Percentiles rank a stretch among this genome's conserved stretches.
These are phyloP conservation scores for Caligus rogercresseyi DNA, from an alignment of 1,140 invertebrate species.

Conservation along the genomic window DNA sequence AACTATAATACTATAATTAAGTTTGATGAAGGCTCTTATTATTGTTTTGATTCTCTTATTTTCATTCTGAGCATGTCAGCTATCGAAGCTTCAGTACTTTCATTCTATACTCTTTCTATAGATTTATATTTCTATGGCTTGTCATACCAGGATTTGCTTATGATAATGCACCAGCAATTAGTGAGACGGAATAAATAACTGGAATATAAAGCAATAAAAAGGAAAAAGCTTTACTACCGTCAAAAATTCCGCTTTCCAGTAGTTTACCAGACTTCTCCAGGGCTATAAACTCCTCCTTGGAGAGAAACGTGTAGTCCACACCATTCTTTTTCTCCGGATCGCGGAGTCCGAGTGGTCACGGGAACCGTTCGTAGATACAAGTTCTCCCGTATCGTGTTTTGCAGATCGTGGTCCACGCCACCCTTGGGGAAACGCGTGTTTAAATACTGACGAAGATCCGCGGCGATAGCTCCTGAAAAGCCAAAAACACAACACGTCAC, in stretches of 20 bases:
- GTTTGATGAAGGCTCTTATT: too few relatives aligned
- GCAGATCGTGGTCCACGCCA: constrained; percentile 45
- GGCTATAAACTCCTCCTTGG: constrained; percentile 39
- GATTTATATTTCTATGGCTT: too few relatives aligned
- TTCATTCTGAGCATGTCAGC: too few relatives aligned
- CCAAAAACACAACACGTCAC: constrained; percentile 13
- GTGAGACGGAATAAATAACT: too few relatives aligned
- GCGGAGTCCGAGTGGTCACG: constrained; percentile 41
- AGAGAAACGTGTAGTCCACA: constrained; percentile 46
- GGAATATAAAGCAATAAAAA: too few relatives aligned
- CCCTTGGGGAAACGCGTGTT: constrained; percentile 43
- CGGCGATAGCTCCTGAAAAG: constrained; percentile 31
- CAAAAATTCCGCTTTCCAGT: constrained; percentile 46
- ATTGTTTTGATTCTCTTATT: too few relatives aligned
- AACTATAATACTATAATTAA: too few relatives aligned
- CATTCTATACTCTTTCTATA: too few relatives aligned
- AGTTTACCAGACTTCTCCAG: constrained; percentile 41
- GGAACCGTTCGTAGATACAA: constrained; percentile 48
- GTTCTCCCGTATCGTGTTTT: constrained; percentile 48
- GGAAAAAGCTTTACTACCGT: too few relatives aligned
- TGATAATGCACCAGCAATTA: too few relatives aligned
- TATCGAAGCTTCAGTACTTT: too few relatives aligned
- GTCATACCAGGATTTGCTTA: too few relatives aligned
- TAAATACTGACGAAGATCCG: constrained; percentile 42
- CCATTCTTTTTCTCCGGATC: constrained; percentile 42